Percentiles rank a stretch among this genome's conserved stretches.
phyloP scores from a whole-genome alignment of 2,797 vertebrate species.

The Ispidina lecontei region DNA sequence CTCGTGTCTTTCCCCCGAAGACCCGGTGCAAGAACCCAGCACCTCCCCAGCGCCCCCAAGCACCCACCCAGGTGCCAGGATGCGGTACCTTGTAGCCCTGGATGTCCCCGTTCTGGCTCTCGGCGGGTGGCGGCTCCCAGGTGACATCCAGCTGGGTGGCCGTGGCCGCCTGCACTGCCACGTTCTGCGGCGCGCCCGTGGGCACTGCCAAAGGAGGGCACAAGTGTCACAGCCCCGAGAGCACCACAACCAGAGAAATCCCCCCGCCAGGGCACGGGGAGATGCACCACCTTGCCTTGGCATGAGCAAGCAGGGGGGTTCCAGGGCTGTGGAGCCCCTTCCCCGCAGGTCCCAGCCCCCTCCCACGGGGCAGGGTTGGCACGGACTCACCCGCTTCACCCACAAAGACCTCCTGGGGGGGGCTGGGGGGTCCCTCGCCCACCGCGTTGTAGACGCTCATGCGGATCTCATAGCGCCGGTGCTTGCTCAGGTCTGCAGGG shows the following conservation, averaged over 20 bases:
- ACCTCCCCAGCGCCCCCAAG: not conserved
- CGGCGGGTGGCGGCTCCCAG: slow-evolving; percentile 90
- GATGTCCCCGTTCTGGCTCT: slow-evolving; percentile 94
- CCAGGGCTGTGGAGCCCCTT: not conserved
- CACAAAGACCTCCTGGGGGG: slow-evolving; percentile 95
- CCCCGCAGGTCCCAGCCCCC: not conserved
- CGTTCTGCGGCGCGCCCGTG: slow-evolving; percentile 87
- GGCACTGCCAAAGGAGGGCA: slow-evolving; percentile 81
- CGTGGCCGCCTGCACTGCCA: slow-evolving; percentile 86
- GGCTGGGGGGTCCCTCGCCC: slow-evolving; percentile 90
- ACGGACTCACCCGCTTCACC: slow-evolving; percentile 90
- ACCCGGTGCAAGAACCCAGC: not conserved
- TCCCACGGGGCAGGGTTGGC: not conserved
- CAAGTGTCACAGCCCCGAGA: rapidly evolving
- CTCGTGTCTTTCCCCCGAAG: no score
- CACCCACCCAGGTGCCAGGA: rapidly evolving
- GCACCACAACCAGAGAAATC: not conserved
- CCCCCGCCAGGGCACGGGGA: no score
- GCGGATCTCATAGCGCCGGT: slow-evolving; percentile 94
- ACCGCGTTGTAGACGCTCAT: slow-evolving; percentile 94
- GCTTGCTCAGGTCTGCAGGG: slow-evolving; percentile 89
- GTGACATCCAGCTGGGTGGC: slow-evolving; percentile 95
- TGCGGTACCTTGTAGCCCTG: slow-evolving; percentile 93
- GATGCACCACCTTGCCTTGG: rapidly evolving
- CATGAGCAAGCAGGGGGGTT: rapidly evolving